Evolutionary conservation across 2,113 vertebrate genomes (phyloP).

Genomic region (Sorex fumeus): DNA sequence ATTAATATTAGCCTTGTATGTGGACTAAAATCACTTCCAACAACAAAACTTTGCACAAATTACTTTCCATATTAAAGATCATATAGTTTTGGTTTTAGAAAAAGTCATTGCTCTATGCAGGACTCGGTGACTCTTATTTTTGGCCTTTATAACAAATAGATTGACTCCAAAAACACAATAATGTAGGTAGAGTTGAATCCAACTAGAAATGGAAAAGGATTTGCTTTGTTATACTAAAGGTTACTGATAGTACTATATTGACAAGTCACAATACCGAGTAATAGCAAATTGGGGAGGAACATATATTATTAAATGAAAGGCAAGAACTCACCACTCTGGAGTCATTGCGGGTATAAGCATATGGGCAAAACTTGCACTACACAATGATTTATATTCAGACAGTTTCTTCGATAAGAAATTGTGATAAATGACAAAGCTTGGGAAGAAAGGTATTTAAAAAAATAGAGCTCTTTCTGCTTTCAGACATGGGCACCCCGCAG

Average conservation of each 20-base stretch:
- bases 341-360: not conserved
- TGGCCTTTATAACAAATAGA: slow-evolving; percentile 43
- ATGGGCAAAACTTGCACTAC: not conserved
- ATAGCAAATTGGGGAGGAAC: not conserved
- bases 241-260: not conserved
- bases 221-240: slow-evolving; percentile 28
- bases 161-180: slow-evolving; percentile 45
- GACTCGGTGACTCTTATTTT: slow-evolving; percentile 36
- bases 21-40: not conserved
- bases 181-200: not conserved
- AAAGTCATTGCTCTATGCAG: slow-evolving; percentile 6
- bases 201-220: slow-evolving; percentile 7
- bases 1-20: not conserved
- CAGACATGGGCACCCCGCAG: too few species aligned
- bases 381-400: slow-evolving; percentile 53
- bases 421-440: too few species aligned
- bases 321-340: not conserved
- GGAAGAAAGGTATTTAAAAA: too few species aligned
- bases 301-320: slow-evolving; percentile 51
- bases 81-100: slow-evolving; percentile 38
- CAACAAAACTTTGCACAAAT: slow-evolving; percentile 6
- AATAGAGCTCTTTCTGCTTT: too few species aligned
- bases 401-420: not conserved
- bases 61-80: slow-evolving; percentile 17
- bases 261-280: slow-evolving; percentile 35